phyloP scores from a whole-genome alignment of 2,888 invertebrate species.

The Lacanobia oleracea region DNA sequence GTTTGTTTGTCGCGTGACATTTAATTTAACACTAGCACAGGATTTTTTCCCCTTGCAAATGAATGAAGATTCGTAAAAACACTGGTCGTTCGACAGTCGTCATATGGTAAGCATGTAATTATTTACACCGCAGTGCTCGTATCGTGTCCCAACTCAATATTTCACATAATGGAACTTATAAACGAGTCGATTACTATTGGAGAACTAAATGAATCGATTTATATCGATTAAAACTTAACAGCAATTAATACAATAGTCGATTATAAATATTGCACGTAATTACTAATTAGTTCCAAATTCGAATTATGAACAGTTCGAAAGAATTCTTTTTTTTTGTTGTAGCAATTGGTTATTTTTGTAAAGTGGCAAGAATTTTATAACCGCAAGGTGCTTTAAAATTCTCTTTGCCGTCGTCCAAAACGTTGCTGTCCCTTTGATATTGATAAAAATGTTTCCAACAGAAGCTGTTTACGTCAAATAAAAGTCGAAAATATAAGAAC shows the following conservation, averaged over 20 bases:
- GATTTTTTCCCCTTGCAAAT: conserved; percentile 39
- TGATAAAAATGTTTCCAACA: conserved; percentile 51
- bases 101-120: conserved; percentile 52
- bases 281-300: conserved; percentile 48
- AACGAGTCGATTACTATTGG: conserved; percentile 59
- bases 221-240: conserved; percentile 58
- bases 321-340: conserved; percentile 6
- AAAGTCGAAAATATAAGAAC: conserved; percentile 62
- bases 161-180: conserved; percentile 55
- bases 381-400: conserved; percentile 35
- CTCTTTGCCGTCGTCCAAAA: conserved; percentile 21
- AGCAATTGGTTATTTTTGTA: conserved; percentile 21
- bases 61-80: conserved; percentile 44
- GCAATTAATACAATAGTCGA: conserved; percentile 60
- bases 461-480: conserved; percentile 57
- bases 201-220: conserved; percentile 59
- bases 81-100: conserved; percentile 34
- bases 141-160: conserved; percentile 64
- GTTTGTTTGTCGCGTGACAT: conserved; percentile 59
- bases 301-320: not conserved
- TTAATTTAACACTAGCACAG: conserved; percentile 43
- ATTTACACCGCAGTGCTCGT: conserved; percentile 49
- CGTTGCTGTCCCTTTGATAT: conserved; percentile 49
- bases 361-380: conserved; percentile 32
- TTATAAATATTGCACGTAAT: conserved; percentile 41